Evolutionary conservation across 92 coral and sea anemone genomes (phyloP), one percentile per base, ranked within the genome.

Genomic region (Paragorgia papillata): DNA sequence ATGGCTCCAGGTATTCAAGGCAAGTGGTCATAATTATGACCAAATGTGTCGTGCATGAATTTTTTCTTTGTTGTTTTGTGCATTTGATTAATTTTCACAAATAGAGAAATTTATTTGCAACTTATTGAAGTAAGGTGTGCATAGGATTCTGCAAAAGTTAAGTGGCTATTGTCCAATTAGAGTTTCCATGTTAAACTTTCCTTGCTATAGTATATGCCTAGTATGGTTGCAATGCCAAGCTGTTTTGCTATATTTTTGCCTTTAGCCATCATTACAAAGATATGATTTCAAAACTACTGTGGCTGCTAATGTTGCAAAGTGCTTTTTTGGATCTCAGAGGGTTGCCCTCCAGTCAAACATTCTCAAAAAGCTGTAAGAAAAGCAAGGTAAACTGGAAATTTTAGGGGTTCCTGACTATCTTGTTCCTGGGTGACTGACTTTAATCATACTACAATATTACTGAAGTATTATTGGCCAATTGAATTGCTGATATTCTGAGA

Each of bases 21-120:
- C 62, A 56, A 56, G 62, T 56, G 62, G 62, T 56, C 62, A 22
- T n/a, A n/a, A n/a, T 13, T 56, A 3, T 56, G 62, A 56, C 62
- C 62, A 56, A 56, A 31, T 31, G 15, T n/a, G 1, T 17, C 30
- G 22, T 3, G 12, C 31, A 17, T 56, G 62, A 22, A 3, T 56
- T 22, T 51, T 17, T 6, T 7, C 13, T 56, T 22, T 56, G 62
- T 15, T n/a, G n/a, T 2, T 15, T 14, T 56, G 62, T 56, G 62
- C 30, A 22, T 28, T 56, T 22, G 9, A 22, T 56, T 56, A 28
- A 56, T 22, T 56, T 56, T 14, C 30, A 56, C 30, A 22, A 10
- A 56, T 22, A 22, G 7, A 12, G n/a, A n/a, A n/a, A n/a, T n/a
- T n/a, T n/a, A n/a, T n/a, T n/a, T n/a, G n/a, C n/a, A n/a, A n/a